phyloP scores from a whole-genome alignment of 1,140 invertebrate genomes.

The Acromyrmex echinatior region DNA sequence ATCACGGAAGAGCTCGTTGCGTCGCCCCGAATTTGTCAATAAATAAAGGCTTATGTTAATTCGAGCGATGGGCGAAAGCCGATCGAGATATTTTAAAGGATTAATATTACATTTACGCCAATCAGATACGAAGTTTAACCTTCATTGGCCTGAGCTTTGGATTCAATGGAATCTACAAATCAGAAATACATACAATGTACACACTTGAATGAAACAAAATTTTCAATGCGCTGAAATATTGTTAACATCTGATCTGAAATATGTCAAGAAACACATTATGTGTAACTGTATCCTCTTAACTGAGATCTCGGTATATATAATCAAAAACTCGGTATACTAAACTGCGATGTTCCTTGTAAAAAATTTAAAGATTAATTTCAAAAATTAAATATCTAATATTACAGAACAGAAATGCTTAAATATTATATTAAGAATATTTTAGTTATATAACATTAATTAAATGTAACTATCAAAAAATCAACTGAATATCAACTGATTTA shows the following conservation, averaged over 20 bases:
- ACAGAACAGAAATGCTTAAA: background rate
- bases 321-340: background rate
- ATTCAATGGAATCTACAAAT: slow-evolving; percentile 8
- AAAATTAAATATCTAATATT: background rate
- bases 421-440: background rate
- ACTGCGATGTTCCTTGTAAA: background rate
- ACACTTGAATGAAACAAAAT: slow-evolving; percentile 20
- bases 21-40: slow-evolving; percentile 44
- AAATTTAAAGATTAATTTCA: background rate
- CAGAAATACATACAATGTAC: background rate
- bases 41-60: slow-evolving; percentile 56
- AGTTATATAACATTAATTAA: too few relatives aligned
- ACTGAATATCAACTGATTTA: background rate
- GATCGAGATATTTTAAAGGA: slow-evolving; percentile 44
- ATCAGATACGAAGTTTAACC: slow-evolving; percentile 34
- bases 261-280: background rate
- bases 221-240: slow-evolving; percentile 8
- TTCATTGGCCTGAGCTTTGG: background rate
- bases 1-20: slow-evolving; percentile 43
- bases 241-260: background rate
- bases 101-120: slow-evolving; percentile 40
- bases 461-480: too few relatives aligned
- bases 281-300: slow-evolving; percentile 1
- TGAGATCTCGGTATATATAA: background rate
- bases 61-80: slow-evolving; percentile 15